A percentile compares a stretch with the other conserved stretches of the same genome.
These are phyloP conservation scores for Thaumetopoea pityocampa DNA, from an alignment of 1,140 invertebrate species.

Conservation along the genomic window DNA sequence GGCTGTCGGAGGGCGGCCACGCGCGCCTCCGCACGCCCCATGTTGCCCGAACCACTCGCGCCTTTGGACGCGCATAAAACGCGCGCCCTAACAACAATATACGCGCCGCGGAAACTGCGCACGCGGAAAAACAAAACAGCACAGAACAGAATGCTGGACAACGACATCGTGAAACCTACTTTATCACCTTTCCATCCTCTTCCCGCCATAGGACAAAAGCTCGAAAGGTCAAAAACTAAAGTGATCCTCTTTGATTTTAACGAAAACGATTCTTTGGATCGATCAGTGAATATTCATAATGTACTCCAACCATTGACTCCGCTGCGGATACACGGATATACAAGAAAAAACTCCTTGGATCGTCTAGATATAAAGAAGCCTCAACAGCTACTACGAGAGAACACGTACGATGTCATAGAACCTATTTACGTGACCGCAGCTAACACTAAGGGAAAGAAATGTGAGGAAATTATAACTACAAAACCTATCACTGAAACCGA, in stretches of 20 bases:
- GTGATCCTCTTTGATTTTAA: constrained; percentile 56
- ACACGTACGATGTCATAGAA: constrained; percentile 65
- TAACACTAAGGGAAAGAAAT: constrained; percentile 32
- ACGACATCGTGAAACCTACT: constrained; percentile 50
- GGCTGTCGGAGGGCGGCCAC: constrained; percentile 45
- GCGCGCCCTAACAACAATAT: constrained; percentile 65
- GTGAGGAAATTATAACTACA: constrained; percentile 13
- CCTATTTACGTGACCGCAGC: constrained; percentile 46
- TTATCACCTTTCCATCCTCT: constrained; percentile 67
- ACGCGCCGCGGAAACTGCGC: constrained; percentile 57
- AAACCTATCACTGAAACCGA: not conserved
- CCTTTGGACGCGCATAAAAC: constrained; percentile 55
- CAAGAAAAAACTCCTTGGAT: constrained; percentile 33
- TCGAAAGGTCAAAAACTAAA: constrained; percentile 49
- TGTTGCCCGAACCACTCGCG: constrained; percentile 57
- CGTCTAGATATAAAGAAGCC: constrained; percentile 35
- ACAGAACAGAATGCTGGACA: constrained; percentile 62
- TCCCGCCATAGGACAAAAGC: constrained; percentile 64
- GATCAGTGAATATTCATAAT: constrained; percentile 45
- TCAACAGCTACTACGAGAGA: constrained; percentile 53
- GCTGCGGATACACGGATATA: constrained; percentile 42
- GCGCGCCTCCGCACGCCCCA: constrained; percentile 38
- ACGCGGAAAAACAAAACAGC: constrained; percentile 53
- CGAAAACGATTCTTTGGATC: constrained; percentile 32
- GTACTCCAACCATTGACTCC: constrained; percentile 56